These are phyloP conservation scores for Synergus laeviventris DNA, from an alignment of 2,888 invertebrate genomes.

Conservation along the genomic window DNA sequence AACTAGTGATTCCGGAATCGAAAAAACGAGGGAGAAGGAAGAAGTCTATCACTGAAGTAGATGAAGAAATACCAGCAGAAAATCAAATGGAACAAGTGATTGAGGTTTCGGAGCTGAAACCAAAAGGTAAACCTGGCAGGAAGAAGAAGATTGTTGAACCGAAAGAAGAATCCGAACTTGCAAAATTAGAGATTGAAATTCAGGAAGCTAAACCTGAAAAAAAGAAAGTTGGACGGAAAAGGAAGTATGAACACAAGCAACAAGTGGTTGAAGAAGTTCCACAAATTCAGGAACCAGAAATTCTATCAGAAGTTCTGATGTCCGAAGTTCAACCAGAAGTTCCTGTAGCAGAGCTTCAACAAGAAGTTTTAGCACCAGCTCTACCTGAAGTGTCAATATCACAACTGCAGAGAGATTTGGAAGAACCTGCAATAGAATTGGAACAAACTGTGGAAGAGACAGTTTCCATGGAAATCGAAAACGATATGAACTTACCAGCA, in stretches of 20 bases:
- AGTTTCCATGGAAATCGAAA: slow-evolving; percentile 20
- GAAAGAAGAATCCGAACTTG: slow-evolving; percentile 19
- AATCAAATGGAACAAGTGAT: not conserved
- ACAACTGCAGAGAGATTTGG: slow-evolving; percentile 11
- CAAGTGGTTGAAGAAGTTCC: slow-evolving; percentile 25
- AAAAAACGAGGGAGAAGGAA: slow-evolving; percentile 11
- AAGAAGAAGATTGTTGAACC: slow-evolving; percentile 14
- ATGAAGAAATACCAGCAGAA: not conserved
- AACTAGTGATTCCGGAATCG: not conserved
- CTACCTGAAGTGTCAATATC: not conserved
- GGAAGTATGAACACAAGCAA: slow-evolving; percentile 11
- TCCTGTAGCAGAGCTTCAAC: not conserved
- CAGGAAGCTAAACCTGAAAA: slow-evolving; percentile 9
- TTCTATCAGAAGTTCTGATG: not conserved
- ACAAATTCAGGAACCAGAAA: not conserved
- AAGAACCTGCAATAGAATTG: not conserved
- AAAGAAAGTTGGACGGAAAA: slow-evolving; percentile 28
- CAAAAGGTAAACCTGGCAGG: slow-evolving; percentile 1
- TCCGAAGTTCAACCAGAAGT: not conserved
- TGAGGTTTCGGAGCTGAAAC: not conserved
- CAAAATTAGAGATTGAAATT: slow-evolving; percentile 36
- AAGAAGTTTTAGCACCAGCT: not conserved
- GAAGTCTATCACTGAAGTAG: not conserved
- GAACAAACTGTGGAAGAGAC: not conserved
- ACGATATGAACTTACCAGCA: not conserved